Evolutionary conservation across 2,888 invertebrate genomes (phyloP).

Genomic region (Strigamia transsilvanica): DNA sequence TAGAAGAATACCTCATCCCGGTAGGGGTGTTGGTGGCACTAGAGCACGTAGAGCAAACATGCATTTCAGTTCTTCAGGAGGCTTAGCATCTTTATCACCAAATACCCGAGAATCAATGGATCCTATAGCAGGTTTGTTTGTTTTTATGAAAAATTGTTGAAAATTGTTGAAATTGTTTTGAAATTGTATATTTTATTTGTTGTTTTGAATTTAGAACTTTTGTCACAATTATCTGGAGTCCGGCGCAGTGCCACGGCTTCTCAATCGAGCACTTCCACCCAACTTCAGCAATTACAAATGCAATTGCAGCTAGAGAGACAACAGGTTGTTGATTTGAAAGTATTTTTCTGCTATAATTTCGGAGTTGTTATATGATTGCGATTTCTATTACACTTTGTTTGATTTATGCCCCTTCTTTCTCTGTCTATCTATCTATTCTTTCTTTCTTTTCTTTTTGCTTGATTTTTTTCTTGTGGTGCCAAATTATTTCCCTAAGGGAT

Average conservation of each 20-base stretch:
- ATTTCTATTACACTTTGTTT: background rate
- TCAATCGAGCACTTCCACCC: conserved; percentile 73
- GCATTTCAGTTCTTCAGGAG: conserved; percentile 90
- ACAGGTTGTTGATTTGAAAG: conserved; percentile 70
- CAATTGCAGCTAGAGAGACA: conserved; percentile 90
- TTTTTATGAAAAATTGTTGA: too few species aligned
- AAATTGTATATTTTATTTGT: background rate
- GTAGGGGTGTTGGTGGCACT: conserved; percentile 75
- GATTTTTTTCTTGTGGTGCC: conserved; percentile 46
- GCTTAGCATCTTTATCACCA: conserved; percentile 84
- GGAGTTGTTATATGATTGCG: conserved; percentile 55
- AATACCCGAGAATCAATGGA: conserved; percentile 93
- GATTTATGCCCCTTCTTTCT: conserved; percentile 8
- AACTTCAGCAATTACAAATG: conserved; percentile 94
- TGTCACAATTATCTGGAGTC: conserved; percentile 94
- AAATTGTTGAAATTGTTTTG: too few species aligned
- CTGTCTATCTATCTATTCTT: conserved; percentile 53
- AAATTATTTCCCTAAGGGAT: conserved; percentile 17
- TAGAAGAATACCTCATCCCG: conserved; percentile 81
- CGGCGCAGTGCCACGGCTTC: conserved; percentile 70
- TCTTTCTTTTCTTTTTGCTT: conserved; percentile 51
- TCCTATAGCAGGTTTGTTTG: conserved; percentile 80
- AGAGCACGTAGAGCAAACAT: conserved; percentile 89
- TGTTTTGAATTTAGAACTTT: conserved; percentile 71
- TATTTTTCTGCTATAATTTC: background rate